Evolutionary conservation across 2,888 invertebrate species (phyloP).

Genomic region (Tyria jacobaeae): DNA sequence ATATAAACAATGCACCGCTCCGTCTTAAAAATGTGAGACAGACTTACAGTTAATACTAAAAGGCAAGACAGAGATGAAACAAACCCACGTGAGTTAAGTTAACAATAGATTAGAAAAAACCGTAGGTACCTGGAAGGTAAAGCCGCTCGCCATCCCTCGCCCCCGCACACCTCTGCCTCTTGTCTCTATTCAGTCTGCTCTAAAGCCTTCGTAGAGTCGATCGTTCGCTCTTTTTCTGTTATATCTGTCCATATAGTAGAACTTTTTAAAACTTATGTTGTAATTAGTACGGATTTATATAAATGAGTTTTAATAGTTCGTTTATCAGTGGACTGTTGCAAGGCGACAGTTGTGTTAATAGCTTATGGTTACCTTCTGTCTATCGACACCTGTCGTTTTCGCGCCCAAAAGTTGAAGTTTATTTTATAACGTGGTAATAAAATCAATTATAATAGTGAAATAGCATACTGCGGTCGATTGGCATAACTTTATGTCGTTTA

Average conservation of each 20-base stretch:
- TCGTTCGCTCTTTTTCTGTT: slow-evolving; percentile 51
- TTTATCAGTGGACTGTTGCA: slow-evolving; percentile 59
- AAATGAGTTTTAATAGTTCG: slow-evolving; percentile 39
- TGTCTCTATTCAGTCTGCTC: slow-evolving; percentile 68
- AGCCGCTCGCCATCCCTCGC: slow-evolving; percentile 63
- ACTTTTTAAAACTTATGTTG: slow-evolving; percentile 25
- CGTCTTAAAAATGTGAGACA: slow-evolving; percentile 58
- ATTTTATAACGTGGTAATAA: slow-evolving; percentile 38
- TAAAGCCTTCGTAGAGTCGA: slow-evolving; percentile 68
- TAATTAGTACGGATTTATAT: slow-evolving; percentile 56
- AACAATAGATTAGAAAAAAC: slow-evolving; percentile 83
- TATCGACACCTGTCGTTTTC: slow-evolving; percentile 67
- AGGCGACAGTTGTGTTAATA: slow-evolving; percentile 58
- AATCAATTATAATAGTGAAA: slow-evolving; percentile 38
- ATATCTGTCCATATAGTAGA: slow-evolving; percentile 12
- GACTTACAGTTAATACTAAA: slow-evolving; percentile 41
- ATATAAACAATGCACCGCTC: slow-evolving; percentile 76
- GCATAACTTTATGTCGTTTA: slow-evolving; percentile 62
- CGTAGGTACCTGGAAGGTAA: slow-evolving; percentile 80
- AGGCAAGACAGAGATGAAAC: slow-evolving; percentile 65
- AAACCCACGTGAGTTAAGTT: slow-evolving; percentile 79
- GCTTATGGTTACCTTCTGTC: slow-evolving; percentile 69
- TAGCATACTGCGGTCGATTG: slow-evolving; percentile 45
- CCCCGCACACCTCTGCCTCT: slow-evolving; percentile 60
- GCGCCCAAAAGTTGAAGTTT: slow-evolving; percentile 66